Base-by-base conservation (phyloP, 2,888 invertebrate genomes). In the Agonopterix heracliana region DNA sequence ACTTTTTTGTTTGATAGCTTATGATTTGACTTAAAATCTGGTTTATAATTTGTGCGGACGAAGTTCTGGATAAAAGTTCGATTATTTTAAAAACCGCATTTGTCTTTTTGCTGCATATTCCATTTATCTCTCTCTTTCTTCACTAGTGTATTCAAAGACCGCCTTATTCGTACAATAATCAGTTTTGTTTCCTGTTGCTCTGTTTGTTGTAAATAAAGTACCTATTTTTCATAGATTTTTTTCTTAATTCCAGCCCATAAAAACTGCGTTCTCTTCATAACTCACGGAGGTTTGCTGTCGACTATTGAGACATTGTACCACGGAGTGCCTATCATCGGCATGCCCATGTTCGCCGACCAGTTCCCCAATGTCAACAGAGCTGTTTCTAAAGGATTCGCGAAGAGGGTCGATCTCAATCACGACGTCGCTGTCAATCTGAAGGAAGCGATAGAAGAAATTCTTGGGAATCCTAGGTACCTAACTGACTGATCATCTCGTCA, bases 221-320 rank as follows among this genome's bases (percentile, higher is more conserved):
- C 40, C n/a, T 40, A n/a, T 9, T 9, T 40, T 35, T 9, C 9
- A 35, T 35, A 8, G 35, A 35, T 35, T 35, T 35, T 26, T 5
- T 26, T 26, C 26, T 26, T 38, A 5, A 34, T 73, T 64, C 1
- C 64, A 83, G 84, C 74, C 10, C 84, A 83, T 50, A 72, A 74
- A 1, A 84, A 81, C 50, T 78, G 77, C 50, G 41, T 71, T 0
- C 60, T 83, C 0, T 83, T 84, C 54, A 78, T 84, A 41, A 78
- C 81, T 0, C 83, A 84, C 35, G 82, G 84, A 1, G 84, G 84
- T n/a, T 60, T 78, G 0, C 60, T 83, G 0, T 84, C 83, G 0
- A 72, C 66, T 0, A 76, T 68, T 0, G 85, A 83, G 50, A 55
- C 79, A 0, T 56, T 81, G 4, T 64, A 79, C 49, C 77, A 61